Base-by-base conservation (phyloP, 2,888 invertebrate species). In the Heteromyza rotundicornis region DNA sequence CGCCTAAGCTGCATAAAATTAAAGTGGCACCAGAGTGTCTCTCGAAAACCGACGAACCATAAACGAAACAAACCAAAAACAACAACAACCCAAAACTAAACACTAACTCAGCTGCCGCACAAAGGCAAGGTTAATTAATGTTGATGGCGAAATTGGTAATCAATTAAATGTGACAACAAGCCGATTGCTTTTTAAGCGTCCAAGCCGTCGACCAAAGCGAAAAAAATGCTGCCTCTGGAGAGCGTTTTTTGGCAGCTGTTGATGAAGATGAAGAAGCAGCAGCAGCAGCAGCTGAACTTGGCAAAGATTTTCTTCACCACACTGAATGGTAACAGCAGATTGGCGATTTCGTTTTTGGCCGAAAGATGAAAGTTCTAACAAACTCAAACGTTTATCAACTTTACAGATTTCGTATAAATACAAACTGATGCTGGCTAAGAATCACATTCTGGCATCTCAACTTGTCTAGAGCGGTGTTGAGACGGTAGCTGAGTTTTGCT, bases 21-120 rank as follows among this genome's bases (percentile, higher is more conserved):
- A 19, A 20, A 62, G 59, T 64, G 64, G 62, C 64, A 62, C 64
- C 64, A 64, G 62, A 54, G 59, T 62, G 64, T 64, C 64, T 64
- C 62, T 62, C 56, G 47, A 64, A 50, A 54, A 40, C 14, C 19
- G 8, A 12, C 22, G 50, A 27, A 52, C 40, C 44, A 16, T 35
- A 16, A 22, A 32, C 12, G 12, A 8, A 32, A 32, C n/a, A n/a
- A 40, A 40, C 10, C 14, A 40, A 40, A 40, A 40, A 14, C n/a
- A n/a, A 40, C 8, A 40, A 2, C 10, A 27, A 7, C 10, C n/a
- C 40, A 40, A 8, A 40, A 12, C 52, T 47, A 8, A n/a, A n/a
- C 40, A 40, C 36, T 23, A 24, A 32, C 36, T 10, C n/a, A n/a
- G n/a, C n/a, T 20, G 49, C 36, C 32, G 54, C 36, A 47, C 51